Conservation (phyloP, 2,113 vertebrate species). For the Phaetusa simplex region DNA sequence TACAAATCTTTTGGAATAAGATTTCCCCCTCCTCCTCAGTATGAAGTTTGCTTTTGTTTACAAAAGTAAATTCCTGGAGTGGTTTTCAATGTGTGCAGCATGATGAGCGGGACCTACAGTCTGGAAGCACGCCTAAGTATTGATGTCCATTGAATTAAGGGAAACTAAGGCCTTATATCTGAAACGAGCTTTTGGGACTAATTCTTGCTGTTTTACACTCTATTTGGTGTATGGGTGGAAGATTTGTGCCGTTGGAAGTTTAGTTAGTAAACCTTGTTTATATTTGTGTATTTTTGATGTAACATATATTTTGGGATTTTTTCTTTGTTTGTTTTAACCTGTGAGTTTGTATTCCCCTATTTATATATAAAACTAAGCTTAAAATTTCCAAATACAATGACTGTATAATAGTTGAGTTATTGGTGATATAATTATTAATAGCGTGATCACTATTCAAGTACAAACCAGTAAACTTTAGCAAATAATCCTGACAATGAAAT, state of each 20-base stretch:
- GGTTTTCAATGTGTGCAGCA: background rate
- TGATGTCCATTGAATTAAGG: background rate
- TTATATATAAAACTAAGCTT: background rate
- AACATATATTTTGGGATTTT: background rate
- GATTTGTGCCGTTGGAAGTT: background rate
- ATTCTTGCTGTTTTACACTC: background rate
- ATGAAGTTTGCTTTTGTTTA: background rate
- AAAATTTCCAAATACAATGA: background rate
- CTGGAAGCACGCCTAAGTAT: background rate
- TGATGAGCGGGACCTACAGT: background rate
- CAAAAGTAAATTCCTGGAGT: background rate
- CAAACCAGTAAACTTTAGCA: background rate
- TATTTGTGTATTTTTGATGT: background rate
- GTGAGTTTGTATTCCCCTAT: background rate
- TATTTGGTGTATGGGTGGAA: background rate
- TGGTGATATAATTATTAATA: background rate
- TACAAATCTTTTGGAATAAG: background rate
- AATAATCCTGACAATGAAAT: background rate
- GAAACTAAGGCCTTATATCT: background rate
- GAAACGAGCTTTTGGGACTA: background rate
- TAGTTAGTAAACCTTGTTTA: background rate
- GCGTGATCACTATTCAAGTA: background rate
- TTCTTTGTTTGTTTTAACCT: background rate
- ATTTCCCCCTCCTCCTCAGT: rapidly evolving
- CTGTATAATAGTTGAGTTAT: background rate